A percentile compares a stretch with the other conserved stretches of the same genome.
Conservation (phyloP, 2,888 invertebrate species). For the Andrena fulva region DNA sequence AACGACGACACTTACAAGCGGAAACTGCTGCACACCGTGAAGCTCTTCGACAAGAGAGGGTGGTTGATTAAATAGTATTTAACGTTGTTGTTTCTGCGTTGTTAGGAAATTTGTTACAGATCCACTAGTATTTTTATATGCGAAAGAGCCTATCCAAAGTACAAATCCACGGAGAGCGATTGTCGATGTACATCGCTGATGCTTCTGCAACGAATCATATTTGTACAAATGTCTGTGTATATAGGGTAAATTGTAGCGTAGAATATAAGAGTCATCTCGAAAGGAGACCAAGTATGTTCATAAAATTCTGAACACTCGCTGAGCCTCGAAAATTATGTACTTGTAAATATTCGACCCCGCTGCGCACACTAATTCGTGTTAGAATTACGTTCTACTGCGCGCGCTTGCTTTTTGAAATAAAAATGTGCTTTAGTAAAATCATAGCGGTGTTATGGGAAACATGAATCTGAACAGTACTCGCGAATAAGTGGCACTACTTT, state of each 20-base stretch:
- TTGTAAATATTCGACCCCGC: background rate
- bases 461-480: no score
- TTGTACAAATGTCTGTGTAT: conserved; percentile 10
- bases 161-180: conserved; percentile 31
- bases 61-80: conserved; percentile 77
- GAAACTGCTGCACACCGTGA: conserved; percentile 77
- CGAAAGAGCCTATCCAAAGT: conserved; percentile 17
- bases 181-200: conserved; percentile 11
- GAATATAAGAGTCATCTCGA: conserved; percentile 10
- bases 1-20: conserved; percentile 74
- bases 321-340: background rate
- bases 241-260: conserved; percentile 23
- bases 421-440: conserved; percentile 22
- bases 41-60: conserved; percentile 74
- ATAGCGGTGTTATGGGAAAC: background rate
- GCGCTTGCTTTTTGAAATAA: conserved; percentile 27
- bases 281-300: conserved; percentile 27
- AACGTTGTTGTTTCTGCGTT: background rate
- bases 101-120: conserved; percentile 23
- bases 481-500: background rate
- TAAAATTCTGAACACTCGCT: background rate
- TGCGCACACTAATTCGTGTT: background rate
- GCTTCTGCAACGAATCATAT: background rate
- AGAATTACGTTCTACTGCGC: background rate
- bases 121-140: conserved; percentile 31